phyloP scores from a whole-genome alignment of 1,140 invertebrate species.

The Lamellibrachia luymesi region DNA sequence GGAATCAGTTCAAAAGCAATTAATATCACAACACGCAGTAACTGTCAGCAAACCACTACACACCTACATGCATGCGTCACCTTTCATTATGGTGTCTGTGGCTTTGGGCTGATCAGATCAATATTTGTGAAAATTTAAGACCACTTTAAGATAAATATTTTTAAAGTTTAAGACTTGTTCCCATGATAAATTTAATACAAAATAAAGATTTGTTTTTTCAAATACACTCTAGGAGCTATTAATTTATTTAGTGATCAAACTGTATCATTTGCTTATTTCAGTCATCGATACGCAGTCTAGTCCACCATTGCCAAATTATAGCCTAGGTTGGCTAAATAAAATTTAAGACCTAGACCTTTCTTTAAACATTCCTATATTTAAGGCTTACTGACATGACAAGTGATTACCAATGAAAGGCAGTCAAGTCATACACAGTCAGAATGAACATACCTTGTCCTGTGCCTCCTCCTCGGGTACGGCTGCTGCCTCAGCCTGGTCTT shows the following conservation, averaged over 20 bases:
- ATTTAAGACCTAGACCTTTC: background rate
- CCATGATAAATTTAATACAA: too few species aligned
- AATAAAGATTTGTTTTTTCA: too few species aligned
- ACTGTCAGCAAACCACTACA: background rate
- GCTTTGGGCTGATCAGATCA: too few species aligned
- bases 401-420: background rate
- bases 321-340: too few species aligned
- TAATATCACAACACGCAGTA: constrained; percentile 1
- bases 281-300: too few species aligned
- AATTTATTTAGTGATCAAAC: too few species aligned
- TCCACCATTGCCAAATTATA: too few species aligned
- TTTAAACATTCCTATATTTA: background rate
- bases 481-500: background rate
- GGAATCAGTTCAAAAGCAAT: background rate
- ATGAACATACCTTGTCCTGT: background rate
- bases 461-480: background rate
- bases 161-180: too few species aligned
- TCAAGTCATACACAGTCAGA: background rate
- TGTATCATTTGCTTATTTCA: too few species aligned
- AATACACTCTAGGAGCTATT: too few species aligned
- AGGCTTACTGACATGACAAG: background rate
- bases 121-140: too few species aligned
- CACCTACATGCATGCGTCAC: background rate
- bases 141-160: too few species aligned
- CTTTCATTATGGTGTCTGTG: background rate